Evolutionary conservation across 1,140 invertebrate genomes (phyloP).

Genomic region (Trichogramma pretiosum): DNA sequence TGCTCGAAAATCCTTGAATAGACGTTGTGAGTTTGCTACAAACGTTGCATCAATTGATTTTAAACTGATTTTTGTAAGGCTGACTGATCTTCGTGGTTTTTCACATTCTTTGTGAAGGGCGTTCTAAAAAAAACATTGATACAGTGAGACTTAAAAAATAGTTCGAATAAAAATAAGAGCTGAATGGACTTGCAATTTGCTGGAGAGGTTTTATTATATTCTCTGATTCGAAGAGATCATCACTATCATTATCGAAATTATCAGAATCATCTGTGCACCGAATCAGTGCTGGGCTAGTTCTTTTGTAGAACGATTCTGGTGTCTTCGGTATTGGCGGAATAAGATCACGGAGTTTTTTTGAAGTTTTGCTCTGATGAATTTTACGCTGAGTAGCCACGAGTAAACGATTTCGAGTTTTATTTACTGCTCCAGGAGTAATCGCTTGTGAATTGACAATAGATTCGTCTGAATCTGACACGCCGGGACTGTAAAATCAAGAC

Average conservation of each 20-base stretch:
- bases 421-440: constrained; percentile 19
- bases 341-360: too few relatives aligned
- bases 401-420: constrained; percentile 18
- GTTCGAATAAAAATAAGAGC: not conserved
- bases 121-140: too few relatives aligned
- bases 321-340: too few relatives aligned
- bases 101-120: too few relatives aligned
- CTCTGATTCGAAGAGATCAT: constrained; percentile 10
- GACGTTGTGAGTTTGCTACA: constrained; percentile 35
- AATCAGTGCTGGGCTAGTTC: too few relatives aligned
- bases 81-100: too few relatives aligned
- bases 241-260: too few relatives aligned
- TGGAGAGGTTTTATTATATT: not conserved
- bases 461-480: constrained; percentile 33
- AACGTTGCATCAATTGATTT: constrained; percentile 37
- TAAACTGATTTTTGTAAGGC: constrained; percentile 24
- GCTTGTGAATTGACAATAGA: constrained; percentile 10
- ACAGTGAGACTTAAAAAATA: too few relatives aligned
- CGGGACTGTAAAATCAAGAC: constrained; percentile 19
- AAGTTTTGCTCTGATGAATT: too few relatives aligned
- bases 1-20: constrained; percentile 38
- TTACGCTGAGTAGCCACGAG: too few relatives aligned
- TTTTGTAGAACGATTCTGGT: too few relatives aligned
- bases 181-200: not conserved
- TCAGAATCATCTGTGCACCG: too few relatives aligned